Evolutionary conservation across 2,797 vertebrate genomes (phyloP).

Genomic region (Lithobates sylvaticus): DNA sequence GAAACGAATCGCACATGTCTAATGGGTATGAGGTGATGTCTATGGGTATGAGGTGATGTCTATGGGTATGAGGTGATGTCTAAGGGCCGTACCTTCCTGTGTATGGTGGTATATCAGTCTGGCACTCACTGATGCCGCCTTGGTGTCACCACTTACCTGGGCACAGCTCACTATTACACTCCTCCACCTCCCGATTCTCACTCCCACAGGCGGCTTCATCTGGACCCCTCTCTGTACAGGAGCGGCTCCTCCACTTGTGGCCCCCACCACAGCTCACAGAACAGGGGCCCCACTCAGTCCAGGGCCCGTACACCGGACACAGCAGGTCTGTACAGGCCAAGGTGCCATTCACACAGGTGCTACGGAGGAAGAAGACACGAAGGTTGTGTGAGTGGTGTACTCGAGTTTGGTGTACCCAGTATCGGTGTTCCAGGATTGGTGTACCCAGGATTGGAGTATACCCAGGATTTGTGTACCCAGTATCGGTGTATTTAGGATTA

Average conservation of each 20-base stretch:
- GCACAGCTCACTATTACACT: slow-evolving; percentile 77
- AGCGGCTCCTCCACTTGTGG: slow-evolving; percentile 72
- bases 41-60: too few species aligned
- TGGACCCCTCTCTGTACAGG: slow-evolving; percentile 69
- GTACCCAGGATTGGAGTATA: too few species aligned
- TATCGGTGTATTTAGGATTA: too few species aligned
- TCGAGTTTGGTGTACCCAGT: too few species aligned
- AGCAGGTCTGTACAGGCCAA: slow-evolving; percentile 74
- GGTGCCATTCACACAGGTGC: slow-evolving; percentile 84
- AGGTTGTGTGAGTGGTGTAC: background rate
- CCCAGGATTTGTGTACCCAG: too few species aligned
- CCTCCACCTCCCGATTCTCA: slow-evolving; percentile 66
- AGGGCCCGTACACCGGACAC: slow-evolving; percentile 81
- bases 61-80: too few species aligned
- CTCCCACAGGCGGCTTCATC: slow-evolving; percentile 70
- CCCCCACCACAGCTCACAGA: slow-evolving; percentile 83
- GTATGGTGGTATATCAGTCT: too few species aligned
- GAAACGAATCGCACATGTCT: too few species aligned
- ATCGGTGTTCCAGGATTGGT: too few species aligned
- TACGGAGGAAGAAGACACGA: slow-evolving; percentile 63
- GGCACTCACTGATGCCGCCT: too few species aligned
- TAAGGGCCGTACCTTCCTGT: too few species aligned
- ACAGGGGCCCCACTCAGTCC: slow-evolving; percentile 83
- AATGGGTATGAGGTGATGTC: too few species aligned
- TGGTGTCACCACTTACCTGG: slow-evolving; percentile 72